Evolutionary conservation across 2,888 invertebrate species (phyloP).

Genomic region (Cerceris rybyensis): DNA sequence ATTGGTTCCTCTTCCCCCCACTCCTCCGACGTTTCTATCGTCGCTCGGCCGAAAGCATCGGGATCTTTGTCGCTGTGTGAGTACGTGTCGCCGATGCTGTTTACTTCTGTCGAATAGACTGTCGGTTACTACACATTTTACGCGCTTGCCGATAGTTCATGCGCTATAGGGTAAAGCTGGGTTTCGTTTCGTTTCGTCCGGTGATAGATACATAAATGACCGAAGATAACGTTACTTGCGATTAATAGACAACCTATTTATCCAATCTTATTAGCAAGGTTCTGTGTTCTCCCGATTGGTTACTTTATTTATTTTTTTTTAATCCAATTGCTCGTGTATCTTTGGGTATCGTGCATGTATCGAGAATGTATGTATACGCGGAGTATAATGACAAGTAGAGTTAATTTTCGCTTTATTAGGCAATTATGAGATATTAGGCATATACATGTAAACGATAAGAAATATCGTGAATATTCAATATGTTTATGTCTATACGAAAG

Average conservation of each 20-base stretch:
- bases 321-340: background rate
- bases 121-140: slow-evolving; percentile 29
- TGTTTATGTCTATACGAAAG: too few relatives aligned
- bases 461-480: too few relatives aligned
- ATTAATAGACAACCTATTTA: slow-evolving; percentile 28
- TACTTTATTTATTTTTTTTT: slow-evolving; percentile 9
- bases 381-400: too few relatives aligned
- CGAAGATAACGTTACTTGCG: slow-evolving; percentile 4
- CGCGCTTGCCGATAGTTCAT: slow-evolving; percentile 9
- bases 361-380: too few relatives aligned
- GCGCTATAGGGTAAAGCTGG: slow-evolving; percentile 5
- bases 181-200: slow-evolving; percentile 1
- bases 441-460: too few relatives aligned
- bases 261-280: slow-evolving; percentile 19
- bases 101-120: slow-evolving; percentile 33
- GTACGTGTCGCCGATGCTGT: slow-evolving; percentile 23
- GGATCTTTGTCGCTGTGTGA: slow-evolving; percentile 18
- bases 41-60: slow-evolving; percentile 24
- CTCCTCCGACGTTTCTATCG: slow-evolving; percentile 5
- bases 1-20: slow-evolving; percentile 38
- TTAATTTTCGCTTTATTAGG: too few relatives aligned
- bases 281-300: background rate
- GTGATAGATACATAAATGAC: background rate
- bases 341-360: background rate
- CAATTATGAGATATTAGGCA: too few relatives aligned